These are phyloP conservation scores for Stegodyphus dumicola DNA, from an alignment of 1,140 invertebrate genomes.

Conservation along the genomic window DNA sequence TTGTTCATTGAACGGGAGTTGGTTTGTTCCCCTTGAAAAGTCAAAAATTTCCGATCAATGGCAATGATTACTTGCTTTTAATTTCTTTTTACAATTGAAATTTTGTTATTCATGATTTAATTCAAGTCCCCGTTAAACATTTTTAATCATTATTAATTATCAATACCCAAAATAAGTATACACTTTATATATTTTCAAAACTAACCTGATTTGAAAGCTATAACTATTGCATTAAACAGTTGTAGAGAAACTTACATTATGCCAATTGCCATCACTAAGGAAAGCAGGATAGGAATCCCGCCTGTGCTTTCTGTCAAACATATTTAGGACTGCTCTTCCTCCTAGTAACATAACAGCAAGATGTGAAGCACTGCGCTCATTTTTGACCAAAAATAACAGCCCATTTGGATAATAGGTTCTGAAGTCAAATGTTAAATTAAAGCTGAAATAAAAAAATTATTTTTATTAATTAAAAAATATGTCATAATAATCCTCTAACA, in stretches of 20 bases:
- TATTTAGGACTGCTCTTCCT: slow-evolving; percentile 76
- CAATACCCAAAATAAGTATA: neutral
- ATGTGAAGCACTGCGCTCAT: slow-evolving; percentile 73
- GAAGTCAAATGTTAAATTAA: slow-evolving; percentile 80
- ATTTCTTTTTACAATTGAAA: too few species aligned
- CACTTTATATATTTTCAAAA: neutral
- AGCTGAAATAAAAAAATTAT: slow-evolving; percentile 67
- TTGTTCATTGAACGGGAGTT: too few species aligned
- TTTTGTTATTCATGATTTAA: too few species aligned
- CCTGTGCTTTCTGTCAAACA: slow-evolving; percentile 75
- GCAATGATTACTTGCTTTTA: too few species aligned
- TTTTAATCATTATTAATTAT: neutral
- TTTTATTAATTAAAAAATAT: too few species aligned
- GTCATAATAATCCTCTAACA: too few species aligned
- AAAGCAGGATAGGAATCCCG: slow-evolving; percentile 75
- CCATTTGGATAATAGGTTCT: slow-evolving; percentile 88
- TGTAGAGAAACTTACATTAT: slow-evolving; percentile 71
- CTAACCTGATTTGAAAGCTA: neutral
- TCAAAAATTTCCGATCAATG: too few species aligned
- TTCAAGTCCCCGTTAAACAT: too few species aligned
- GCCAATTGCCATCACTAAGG: slow-evolving; percentile 87
- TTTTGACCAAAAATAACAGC: slow-evolving; percentile 77
- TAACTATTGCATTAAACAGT: neutral
- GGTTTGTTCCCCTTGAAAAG: too few species aligned
- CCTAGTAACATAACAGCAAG: slow-evolving; percentile 79